Percentiles rank a stretch among this genome's conserved stretches.
Conservation (phyloP, 1,140 invertebrate genomes). For the Grapholita molesta region DNA sequence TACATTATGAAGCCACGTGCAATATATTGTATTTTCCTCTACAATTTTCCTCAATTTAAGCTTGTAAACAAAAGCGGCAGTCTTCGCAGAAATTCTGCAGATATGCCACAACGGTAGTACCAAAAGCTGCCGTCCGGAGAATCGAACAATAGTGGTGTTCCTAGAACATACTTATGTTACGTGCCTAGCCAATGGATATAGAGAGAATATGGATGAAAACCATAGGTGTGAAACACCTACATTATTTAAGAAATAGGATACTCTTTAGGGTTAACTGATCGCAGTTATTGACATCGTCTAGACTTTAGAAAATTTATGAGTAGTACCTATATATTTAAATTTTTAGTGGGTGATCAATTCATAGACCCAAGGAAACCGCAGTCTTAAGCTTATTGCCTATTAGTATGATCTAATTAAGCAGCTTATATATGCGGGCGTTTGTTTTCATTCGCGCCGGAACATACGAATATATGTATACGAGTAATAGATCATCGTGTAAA, state of each 20-base stretch:
- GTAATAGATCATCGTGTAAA: conserved; percentile 4
- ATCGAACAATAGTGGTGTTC: conserved; percentile 46
- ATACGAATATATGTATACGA: no score
- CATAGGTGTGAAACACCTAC: conserved; percentile 50
- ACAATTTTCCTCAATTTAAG: conserved; percentile 44
- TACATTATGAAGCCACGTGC: conserved; percentile 7
- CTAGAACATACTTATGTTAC: conserved; percentile 41
- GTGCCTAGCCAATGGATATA: conserved; percentile 37
- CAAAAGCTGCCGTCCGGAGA: conserved; percentile 50
- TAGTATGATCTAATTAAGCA: neutral
- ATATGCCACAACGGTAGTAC: conserved; percentile 32
- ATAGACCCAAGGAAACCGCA: neutral
- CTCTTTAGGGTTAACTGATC: conserved; percentile 14
- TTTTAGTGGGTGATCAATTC: neutral
- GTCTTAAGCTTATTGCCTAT: neutral
- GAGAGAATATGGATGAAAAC: conserved; percentile 41
- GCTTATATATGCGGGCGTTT: neutral
- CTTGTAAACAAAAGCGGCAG: conserved; percentile 35
- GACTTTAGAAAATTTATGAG: no score
- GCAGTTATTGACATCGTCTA: no score
- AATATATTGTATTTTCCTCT: conserved; percentile 3
- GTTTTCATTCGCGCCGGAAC: neutral
- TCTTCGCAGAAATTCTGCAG: conserved; percentile 33
- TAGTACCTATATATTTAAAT: no score
- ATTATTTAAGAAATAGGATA: conserved; percentile 30